phyloP scores from a whole-genome alignment of 2,113 vertebrate genomes.

The Rousettus leschenaultii region DNA sequence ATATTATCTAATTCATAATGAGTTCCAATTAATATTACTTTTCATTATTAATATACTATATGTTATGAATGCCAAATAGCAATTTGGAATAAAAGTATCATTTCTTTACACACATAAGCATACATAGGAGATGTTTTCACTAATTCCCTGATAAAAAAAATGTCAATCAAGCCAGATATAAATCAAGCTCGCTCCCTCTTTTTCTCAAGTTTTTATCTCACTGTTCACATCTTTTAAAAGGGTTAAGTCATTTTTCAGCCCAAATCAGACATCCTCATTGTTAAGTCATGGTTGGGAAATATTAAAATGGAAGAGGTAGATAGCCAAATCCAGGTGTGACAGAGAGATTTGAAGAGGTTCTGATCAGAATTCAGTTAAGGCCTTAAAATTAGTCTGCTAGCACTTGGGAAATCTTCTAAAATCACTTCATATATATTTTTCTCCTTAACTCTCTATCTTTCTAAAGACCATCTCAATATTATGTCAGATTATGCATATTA shows the following conservation, averaged over 20 bases:
- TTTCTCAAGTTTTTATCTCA: neutral
- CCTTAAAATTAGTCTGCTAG: constrained; percentile 74
- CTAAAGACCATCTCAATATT: constrained; percentile 79
- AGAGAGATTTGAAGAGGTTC: constrained; percentile 52
- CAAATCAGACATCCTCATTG: neutral
- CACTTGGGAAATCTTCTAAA: constrained; percentile 78
- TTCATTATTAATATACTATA: neutral
- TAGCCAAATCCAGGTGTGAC: constrained; percentile 56
- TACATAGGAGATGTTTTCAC: neutral
- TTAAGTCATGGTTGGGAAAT: constrained; percentile 62
- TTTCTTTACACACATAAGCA: neutral
- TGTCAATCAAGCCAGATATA: neutral
- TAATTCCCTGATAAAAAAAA: neutral
- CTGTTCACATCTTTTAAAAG: neutral
- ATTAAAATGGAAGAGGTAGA: constrained; percentile 55
- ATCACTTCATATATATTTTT: constrained; percentile 76
- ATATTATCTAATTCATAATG: neutral
- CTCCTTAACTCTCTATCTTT: constrained; percentile 75
- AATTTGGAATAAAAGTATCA: neutral
- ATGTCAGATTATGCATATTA: constrained; percentile 83
- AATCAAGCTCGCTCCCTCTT: neutral
- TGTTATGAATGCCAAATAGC: neutral
- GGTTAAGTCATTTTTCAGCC: neutral
- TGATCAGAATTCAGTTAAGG: constrained; percentile 74
- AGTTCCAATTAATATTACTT: neutral